Base-by-base conservation (phyloP, 1,140 invertebrate genomes). In the Zeugodacus cucurbitae region DNA sequence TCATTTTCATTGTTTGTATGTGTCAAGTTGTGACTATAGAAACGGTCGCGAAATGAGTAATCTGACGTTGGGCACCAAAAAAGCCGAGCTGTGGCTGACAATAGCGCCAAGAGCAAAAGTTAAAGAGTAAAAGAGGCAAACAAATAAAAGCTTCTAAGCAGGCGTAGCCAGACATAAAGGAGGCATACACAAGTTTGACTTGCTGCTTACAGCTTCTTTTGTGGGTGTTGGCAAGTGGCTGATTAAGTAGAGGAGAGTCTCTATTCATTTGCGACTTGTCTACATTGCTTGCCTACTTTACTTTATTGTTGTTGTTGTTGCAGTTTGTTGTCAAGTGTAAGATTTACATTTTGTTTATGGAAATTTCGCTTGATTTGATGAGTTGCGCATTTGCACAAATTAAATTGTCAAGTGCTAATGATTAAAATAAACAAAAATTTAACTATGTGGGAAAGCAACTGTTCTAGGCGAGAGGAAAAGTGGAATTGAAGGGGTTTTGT, bases 391-490 rank as follows among this genome's bases (percentile, higher is more conserved):
- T 86, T 48, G 82, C 41, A 14, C 29, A 86, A 86, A 86, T 86
- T 86, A 34, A 82, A 44, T 54, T 54, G 44, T 86, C 82, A 86
- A 86, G 82, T 57, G 82, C 32, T 86, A 86, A 86, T 86, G 54
- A 86, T 32, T n/a, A 57, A 86, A 86, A 54, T 85, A 26, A 86
- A 86, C 82, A 86, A 29, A 58, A 86, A 29, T 22, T 34, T 22
- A 41, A 41, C 34, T 37, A n/a, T 17, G 67, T n/a, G n/a, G n/a
- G n/a, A n/a, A n/a, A 74, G 17, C 17, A 54, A 74, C 17, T 22
- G 67, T 6, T 17, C 67, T 1, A 6, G 41, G 6, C 4, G 67
- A 41, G 26, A 67, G 5, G 17, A n/a, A 20, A 41, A 48, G 22
- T 82, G 37, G 3, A 2, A 14, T n/a, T 82, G 20, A n/a, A 48